Conservation (phyloP, 2,888 invertebrate genomes). For the Acanthoscelides obtectus region DNA sequence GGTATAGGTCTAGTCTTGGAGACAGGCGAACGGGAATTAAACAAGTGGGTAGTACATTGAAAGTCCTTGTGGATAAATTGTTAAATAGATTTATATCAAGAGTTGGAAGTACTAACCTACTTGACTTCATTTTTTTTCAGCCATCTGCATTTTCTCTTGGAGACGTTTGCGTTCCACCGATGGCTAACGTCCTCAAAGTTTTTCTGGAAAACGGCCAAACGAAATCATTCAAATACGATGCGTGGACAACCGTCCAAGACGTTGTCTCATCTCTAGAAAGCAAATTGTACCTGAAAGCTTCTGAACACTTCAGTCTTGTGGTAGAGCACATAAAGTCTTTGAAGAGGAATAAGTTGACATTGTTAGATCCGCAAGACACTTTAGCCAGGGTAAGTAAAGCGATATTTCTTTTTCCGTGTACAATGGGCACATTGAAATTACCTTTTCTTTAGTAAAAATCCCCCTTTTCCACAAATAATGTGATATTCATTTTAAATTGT, state of each 20-base stretch:
- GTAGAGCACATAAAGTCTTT: constrained; percentile 88
- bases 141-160: constrained; percentile 78
- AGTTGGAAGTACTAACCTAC: too few species aligned
- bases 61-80: too few species aligned
- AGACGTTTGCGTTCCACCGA: constrained; percentile 79
- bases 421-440: too few species aligned
- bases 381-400: constrained; percentile 70
- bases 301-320: constrained; percentile 83
- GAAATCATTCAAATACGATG: constrained; percentile 92
- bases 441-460: too few species aligned
- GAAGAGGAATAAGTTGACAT: constrained; percentile 77
- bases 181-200: constrained; percentile 93
- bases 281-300: constrained; percentile 78
- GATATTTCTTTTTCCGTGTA: too few species aligned
- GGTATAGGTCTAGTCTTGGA: too few species aligned
- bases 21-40: too few species aligned
- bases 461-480: too few species aligned
- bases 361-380: constrained; percentile 79
- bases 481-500: too few species aligned
- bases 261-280: constrained; percentile 80
- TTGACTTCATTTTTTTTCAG: constrained; percentile 49
- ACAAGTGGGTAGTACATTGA: too few species aligned
- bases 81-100: too few species aligned
- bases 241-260: constrained; percentile 83
- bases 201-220: constrained; percentile 94